Evolutionary conservation across 2,113 vertebrate genomes (phyloP).

Genomic region (Pagrus major): DNA sequence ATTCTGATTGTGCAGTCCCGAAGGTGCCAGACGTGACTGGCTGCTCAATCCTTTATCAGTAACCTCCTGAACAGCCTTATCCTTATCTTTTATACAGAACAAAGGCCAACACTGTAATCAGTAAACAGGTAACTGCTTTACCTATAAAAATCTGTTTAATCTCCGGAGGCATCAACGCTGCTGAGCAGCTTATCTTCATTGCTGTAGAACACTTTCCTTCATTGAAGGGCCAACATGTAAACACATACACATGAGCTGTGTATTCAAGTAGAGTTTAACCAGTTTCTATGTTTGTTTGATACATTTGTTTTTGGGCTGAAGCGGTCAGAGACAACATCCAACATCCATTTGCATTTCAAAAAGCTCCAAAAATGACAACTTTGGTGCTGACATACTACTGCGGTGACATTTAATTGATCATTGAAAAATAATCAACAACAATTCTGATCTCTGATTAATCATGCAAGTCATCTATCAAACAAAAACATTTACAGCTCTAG

Average conservation of each 20-base stretch:
- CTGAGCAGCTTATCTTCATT: slow-evolving; percentile 54
- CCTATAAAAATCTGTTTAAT: slow-evolving; percentile 49
- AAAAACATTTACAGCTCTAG: not conserved
- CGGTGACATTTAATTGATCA: not conserved
- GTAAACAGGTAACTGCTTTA: slow-evolving; percentile 47
- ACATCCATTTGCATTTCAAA: not conserved
- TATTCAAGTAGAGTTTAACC: not conserved
- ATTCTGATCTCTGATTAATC: too few species aligned
- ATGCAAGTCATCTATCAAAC: too few species aligned
- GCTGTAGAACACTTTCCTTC: slow-evolving; percentile 18
- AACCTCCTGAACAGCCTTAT: not conserved
- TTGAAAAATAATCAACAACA: not conserved
- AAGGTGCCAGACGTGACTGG: slow-evolving; percentile 27
- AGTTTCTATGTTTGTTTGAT: not conserved
- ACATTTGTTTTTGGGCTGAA: not conserved
- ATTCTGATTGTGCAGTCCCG: slow-evolving; percentile 11
- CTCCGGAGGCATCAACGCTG: slow-evolving; percentile 10
- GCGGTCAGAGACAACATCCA: not conserved
- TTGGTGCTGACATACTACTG: not conserved
- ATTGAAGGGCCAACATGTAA: not conserved
- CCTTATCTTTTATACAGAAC: slow-evolving; percentile 27
- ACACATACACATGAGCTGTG: not conserved
- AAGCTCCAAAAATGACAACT: not conserved
- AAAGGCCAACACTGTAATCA: slow-evolving; percentile 16
- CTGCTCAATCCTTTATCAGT: slow-evolving; percentile 35